These are phyloP conservation scores for Lontra canadensis DNA, from an alignment of 2,113 vertebrate species.

Conservation along the genomic window DNA sequence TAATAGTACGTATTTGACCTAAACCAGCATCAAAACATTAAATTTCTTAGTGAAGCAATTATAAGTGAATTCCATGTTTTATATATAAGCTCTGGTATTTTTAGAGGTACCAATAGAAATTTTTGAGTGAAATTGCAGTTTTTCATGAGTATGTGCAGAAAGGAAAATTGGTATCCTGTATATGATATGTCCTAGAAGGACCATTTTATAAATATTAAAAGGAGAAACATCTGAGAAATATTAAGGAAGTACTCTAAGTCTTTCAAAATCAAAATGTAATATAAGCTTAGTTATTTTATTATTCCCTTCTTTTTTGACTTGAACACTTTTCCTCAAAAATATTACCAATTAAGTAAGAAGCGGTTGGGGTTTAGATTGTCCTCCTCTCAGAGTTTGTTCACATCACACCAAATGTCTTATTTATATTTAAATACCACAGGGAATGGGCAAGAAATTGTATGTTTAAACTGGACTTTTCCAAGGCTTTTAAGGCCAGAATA, in stretches of 20 bases:
- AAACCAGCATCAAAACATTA: conserved; percentile 18
- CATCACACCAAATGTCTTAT: conserved; percentile 65
- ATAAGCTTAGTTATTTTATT: conserved; percentile 15
- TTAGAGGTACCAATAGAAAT: neutral
- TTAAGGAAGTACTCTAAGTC: neutral
- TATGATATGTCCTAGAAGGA: neutral
- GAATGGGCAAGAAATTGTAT: conserved; percentile 62
- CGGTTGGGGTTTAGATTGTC: conserved; percentile 47
- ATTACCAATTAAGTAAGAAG: conserved; percentile 39
- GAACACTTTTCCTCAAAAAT: conserved; percentile 32
- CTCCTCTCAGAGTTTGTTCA: conserved; percentile 33
- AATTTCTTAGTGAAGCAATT: neutral
- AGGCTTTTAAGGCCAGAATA: conserved; percentile 62
- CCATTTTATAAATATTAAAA: conserved; percentile 2
- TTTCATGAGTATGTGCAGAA: neutral
- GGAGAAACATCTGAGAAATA: neutral
- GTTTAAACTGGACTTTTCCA: conserved; percentile 71
- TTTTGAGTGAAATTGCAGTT: neutral
- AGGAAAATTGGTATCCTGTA: neutral
- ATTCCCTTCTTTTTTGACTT: conserved; percentile 37
- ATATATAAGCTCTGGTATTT: neutral
- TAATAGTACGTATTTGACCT: neutral
- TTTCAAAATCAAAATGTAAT: conserved; percentile 26
- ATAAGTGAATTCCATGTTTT: neutral
- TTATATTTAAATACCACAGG: conserved; percentile 69